Evolutionary conservation across 2,113 vertebrate species (phyloP).

Genomic region (Zosterops hypoxanthus): DNA sequence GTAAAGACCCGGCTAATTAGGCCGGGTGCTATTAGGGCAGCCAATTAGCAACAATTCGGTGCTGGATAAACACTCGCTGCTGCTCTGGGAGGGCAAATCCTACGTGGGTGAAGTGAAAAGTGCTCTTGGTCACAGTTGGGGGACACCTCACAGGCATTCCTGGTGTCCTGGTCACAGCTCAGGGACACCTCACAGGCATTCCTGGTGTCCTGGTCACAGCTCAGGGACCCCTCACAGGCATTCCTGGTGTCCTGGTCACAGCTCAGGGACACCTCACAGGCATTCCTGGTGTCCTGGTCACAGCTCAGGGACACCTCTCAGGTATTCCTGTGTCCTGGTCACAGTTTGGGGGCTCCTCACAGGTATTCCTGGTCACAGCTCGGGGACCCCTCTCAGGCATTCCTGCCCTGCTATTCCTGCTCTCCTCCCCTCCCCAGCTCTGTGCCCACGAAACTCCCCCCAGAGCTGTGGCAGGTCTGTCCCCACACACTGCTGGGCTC

Average conservation of each 20-base stretch:
- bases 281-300: too few species aligned
- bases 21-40: neutral
- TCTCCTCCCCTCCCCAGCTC: neutral
- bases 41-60: neutral
- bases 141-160: too few species aligned
- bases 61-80: neutral
- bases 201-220: neutral
- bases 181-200: too few species aligned
- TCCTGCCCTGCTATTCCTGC: neutral
- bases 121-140: neutral
- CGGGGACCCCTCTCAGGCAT: too few species aligned
- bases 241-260: too few species aligned
- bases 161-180: too few species aligned
- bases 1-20: neutral
- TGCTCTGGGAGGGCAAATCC: neutral
- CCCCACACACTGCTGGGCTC: accelerated
- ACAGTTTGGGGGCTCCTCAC: too few species aligned
- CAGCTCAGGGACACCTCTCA: too few species aligned
- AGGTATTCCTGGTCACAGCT: neutral
- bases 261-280: too few species aligned
- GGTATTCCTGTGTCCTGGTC: neutral
- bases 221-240: neutral
- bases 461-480: neutral
- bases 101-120: neutral
- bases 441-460: neutral